A percentile compares a stretch with the other conserved stretches of the same genome.
These are phyloP conservation scores for Diorhabda elongata DNA, from an alignment of 1,140 invertebrate genomes.

Conservation along the genomic window DNA sequence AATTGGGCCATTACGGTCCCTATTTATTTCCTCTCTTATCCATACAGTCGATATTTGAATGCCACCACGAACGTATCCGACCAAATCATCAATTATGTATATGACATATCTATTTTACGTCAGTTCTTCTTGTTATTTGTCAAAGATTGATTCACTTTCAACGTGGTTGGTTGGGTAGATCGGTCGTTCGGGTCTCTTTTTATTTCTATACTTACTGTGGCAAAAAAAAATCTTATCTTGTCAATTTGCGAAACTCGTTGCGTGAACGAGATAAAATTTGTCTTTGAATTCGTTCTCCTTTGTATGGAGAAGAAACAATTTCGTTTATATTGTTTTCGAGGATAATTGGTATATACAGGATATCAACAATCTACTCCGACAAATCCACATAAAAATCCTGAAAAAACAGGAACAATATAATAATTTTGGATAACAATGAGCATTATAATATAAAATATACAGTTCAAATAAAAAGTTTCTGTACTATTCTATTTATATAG, in stretches of 20 bases:
- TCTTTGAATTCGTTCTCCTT: not conserved
- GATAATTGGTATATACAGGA: too few relatives aligned
- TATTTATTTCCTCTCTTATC: not conserved
- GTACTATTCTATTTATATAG: too few relatives aligned
- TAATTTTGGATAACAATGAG: too few relatives aligned
- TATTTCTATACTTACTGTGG: not conserved
- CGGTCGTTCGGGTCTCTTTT: not conserved
- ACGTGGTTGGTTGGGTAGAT: not conserved
- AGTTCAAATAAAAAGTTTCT: too few relatives aligned
- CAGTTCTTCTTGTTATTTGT: conserved; percentile 1
- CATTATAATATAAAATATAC: too few relatives aligned
- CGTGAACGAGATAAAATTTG: not conserved
- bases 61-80: not conserved
- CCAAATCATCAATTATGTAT: conserved; percentile 2
- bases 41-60: not conserved
- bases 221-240: not conserved
- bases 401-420: too few relatives aligned
- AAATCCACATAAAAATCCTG: too few relatives aligned
- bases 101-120: conserved; percentile 2
- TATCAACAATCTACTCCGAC: too few relatives aligned
- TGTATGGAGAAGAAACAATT: not conserved
- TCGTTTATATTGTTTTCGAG: not conserved
- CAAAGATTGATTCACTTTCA: conserved; percentile 2
- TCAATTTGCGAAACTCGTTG: not conserved
- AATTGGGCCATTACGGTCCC: not conserved